These are phyloP conservation scores for Papilio dardanus DNA, from an alignment of 1,140 invertebrate genomes.

Conservation along the genomic window DNA sequence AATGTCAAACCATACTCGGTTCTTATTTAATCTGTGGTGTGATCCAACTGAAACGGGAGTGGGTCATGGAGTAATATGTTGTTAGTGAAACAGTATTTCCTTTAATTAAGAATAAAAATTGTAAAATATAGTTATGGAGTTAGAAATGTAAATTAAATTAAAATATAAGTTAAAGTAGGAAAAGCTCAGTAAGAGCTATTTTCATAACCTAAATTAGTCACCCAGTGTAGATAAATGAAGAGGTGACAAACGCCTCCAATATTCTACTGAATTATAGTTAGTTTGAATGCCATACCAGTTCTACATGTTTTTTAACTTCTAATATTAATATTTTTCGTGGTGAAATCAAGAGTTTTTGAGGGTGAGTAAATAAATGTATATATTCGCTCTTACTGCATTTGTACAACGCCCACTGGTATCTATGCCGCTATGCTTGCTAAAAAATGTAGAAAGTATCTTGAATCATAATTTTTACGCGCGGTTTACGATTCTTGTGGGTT, in stretches of 20 bases:
- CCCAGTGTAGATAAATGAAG: conserved; percentile 60
- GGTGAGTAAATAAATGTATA: conserved; percentile 45
- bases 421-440: conserved; percentile 7
- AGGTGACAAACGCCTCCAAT: conserved; percentile 57
- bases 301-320: conserved; percentile 42
- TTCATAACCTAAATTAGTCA: conserved; percentile 76
- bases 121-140: conserved; percentile 47
- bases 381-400: not conserved
- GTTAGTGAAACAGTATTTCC: conserved; percentile 21
- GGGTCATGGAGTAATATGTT: conserved; percentile 36
- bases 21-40: conserved; percentile 34
- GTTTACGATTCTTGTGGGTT: not conserved
- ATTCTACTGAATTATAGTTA: conserved; percentile 47
- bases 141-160: conserved; percentile 41
- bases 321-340: conserved; percentile 48
- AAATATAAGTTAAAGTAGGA: conserved; percentile 40
- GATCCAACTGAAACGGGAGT: conserved; percentile 27
- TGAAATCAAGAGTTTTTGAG: conserved; percentile 48
- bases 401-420: conserved; percentile 27
- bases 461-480: conserved; percentile 27
- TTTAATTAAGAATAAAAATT: conserved; percentile 32
- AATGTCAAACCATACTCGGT: conserved; percentile 8
- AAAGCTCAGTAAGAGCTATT: conserved; percentile 57
- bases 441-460: conserved; percentile 35
- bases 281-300: conserved; percentile 47